phyloP scores from a whole-genome alignment of 2,888 invertebrate genomes.

The Kuschelorhynchus macadamiae region DNA sequence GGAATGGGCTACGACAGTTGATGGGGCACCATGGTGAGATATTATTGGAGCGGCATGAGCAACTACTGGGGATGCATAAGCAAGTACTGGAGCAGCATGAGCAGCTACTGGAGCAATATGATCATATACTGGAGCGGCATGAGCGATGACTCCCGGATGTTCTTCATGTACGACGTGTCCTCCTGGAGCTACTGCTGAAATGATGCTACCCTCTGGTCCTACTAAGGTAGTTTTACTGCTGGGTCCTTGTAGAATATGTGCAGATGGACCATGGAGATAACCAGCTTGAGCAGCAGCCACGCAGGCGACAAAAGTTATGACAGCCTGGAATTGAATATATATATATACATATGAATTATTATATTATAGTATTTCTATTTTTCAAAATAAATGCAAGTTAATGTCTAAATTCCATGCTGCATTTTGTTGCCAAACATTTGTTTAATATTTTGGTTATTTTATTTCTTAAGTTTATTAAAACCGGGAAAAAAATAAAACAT shows the following conservation, averaged over 20 bases:
- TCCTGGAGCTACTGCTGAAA: constrained; percentile 33
- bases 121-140: constrained; percentile 48
- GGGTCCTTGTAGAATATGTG: constrained; percentile 56
- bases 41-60: constrained; percentile 23
- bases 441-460: too few species aligned
- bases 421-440: too few species aligned
- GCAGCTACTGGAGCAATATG: constrained; percentile 35
- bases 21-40: constrained; percentile 19
- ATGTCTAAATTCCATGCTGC: not conserved
- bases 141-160: constrained; percentile 39
- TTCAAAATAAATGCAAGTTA: too few species aligned
- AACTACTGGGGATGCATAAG: constrained; percentile 9
- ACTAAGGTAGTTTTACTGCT: constrained; percentile 59
- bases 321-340: constrained; percentile 7
- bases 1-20: constrained; percentile 34
- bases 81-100: constrained; percentile 20
- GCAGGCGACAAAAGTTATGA: constrained; percentile 37
- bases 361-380: not conserved
- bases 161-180: constrained; percentile 55
- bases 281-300: constrained; percentile 45
- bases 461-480: too few species aligned
- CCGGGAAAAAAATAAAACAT: too few species aligned
- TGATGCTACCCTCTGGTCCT: constrained; percentile 57
- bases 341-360: not conserved
- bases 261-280: constrained; percentile 32